These are phyloP conservation scores for Austrolebias charrua DNA, from an alignment of 2,797 vertebrate species.

Conservation along the genomic window DNA sequence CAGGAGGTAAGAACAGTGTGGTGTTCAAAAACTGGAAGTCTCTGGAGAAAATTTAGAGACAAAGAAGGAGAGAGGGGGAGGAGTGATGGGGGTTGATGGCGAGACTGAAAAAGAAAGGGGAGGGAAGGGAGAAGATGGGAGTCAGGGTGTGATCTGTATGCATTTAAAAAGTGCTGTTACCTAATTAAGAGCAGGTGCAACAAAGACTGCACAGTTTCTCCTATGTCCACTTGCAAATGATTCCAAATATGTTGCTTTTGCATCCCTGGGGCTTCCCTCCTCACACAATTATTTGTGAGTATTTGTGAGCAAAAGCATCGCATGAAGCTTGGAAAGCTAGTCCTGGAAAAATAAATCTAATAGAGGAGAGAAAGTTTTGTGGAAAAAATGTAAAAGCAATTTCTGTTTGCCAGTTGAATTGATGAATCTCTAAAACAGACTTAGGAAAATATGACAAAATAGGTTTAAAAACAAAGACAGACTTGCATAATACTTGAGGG, in stretches of 20 bases:
- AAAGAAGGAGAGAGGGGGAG: conserved; percentile 67
- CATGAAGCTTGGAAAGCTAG: not conserved
- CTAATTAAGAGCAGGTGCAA: conserved; percentile 87
- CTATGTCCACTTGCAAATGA: conserved; percentile 10
- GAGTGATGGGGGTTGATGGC: conserved; percentile 74
- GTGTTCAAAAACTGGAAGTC: conserved; percentile 78
- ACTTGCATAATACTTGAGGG: conserved; percentile 68
- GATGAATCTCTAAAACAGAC: conserved; percentile 56
- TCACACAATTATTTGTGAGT: not conserved
- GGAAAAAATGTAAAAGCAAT: conserved; percentile 69
- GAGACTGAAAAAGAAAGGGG: conserved; percentile 59
- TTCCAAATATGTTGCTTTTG: conserved; percentile 13
- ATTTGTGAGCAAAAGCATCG: conserved; percentile 15
- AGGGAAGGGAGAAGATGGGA: conserved; percentile 69
- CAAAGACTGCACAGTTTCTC: conserved; percentile 2
- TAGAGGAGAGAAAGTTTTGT: conserved; percentile 28
- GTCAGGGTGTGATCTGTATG: conserved; percentile 82
- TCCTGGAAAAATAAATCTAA: conserved; percentile 51
- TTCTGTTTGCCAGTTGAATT: conserved; percentile 47
- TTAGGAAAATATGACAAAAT: conserved; percentile 78
- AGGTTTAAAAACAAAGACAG: conserved; percentile 42
- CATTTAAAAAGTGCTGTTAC: conserved; percentile 65
- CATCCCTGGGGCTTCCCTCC: not conserved
- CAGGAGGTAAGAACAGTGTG: conserved; percentile 77
- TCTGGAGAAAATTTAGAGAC: conserved; percentile 78